These are phyloP conservation scores for Psittacula derbiana DNA, from an alignment of 2,797 vertebrate genomes.

Conservation along the genomic window DNA sequence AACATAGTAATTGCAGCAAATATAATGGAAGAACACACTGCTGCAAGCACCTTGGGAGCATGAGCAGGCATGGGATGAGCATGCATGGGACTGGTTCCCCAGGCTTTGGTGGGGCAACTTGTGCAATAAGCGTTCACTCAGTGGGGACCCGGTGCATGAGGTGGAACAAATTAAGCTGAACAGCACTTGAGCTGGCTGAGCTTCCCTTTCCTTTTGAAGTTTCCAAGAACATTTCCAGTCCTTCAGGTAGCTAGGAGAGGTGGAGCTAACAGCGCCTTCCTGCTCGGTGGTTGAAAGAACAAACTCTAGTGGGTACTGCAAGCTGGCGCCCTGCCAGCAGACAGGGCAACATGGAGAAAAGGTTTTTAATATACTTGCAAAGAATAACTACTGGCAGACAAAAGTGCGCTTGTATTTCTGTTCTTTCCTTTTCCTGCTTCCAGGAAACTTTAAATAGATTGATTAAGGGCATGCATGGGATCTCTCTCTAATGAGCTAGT, in stretches of 20 bases:
- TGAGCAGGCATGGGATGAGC: fast-evolving
- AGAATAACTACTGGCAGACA: conserved; percentile 72
- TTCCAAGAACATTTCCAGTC: conserved; percentile 18
- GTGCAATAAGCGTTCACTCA: fast-evolving
- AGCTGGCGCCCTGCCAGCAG: conserved; percentile 58
- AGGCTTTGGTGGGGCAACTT: fast-evolving
- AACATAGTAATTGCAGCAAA: background rate
- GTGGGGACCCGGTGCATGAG: fast-evolving
- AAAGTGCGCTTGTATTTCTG: conserved; percentile 75
- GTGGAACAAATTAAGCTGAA: conserved; percentile 31
- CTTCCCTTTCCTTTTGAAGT: background rate
- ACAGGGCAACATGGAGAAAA: conserved; percentile 61
- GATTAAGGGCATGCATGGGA: conserved; percentile 68
- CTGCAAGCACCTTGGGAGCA: background rate
- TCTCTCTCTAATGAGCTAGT: conserved; percentile 71
- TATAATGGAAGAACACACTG: background rate
- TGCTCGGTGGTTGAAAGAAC: conserved; percentile 47
- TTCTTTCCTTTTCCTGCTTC: conserved; percentile 72
- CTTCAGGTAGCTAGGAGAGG: conserved; percentile 36
- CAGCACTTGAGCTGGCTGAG: background rate
- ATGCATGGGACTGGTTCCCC: fast-evolving
- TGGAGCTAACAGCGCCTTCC: background rate
- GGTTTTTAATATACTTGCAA: conserved; percentile 65
- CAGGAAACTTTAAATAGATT: conserved; percentile 76
- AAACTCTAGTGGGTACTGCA: conserved; percentile 61